These are phyloP conservation scores for Cololabis saira DNA, from an alignment of 2,113 vertebrate genomes.

Conservation along the genomic window DNA sequence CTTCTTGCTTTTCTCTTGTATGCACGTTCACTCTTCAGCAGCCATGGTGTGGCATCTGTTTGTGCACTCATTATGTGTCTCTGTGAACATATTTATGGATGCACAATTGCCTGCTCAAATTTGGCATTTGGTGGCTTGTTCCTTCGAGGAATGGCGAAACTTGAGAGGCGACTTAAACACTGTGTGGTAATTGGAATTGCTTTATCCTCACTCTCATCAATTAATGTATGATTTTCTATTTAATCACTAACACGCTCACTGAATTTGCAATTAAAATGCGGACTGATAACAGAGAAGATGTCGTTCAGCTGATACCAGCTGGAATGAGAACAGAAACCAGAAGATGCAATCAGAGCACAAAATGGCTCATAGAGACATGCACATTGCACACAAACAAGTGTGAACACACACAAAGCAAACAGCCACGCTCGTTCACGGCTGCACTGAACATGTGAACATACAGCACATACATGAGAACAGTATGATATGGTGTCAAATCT, in stretches of 20 bases:
- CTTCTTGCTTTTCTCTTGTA: conserved; percentile 28
- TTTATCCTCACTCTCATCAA: conserved; percentile 88
- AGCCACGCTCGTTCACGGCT: conserved; percentile 23
- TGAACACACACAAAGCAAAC: conserved; percentile 43
- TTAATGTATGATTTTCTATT: conserved; percentile 89
- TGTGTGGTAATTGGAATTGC: conserved; percentile 84
- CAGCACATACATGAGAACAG: conserved; percentile 20
- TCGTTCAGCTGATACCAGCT: conserved; percentile 84
- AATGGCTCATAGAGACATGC: conserved; percentile 52
- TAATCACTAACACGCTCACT: conserved; percentile 84
- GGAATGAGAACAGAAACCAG: conserved; percentile 79
- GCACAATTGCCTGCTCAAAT: conserved; percentile 62
- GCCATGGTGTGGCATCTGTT: conserved; percentile 21
- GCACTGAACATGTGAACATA: conserved; percentile 13
- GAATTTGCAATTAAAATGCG: conserved; percentile 88
- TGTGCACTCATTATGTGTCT: conserved; percentile 21
- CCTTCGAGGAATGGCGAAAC: conserved; percentile 79
- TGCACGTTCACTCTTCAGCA: conserved; percentile 42
- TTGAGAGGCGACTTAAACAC: conserved; percentile 83
- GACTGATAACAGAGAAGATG: conserved; percentile 84
- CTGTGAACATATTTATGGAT: conserved; percentile 54
- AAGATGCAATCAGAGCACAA: conserved; percentile 79
- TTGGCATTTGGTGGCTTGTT: conserved; percentile 69
- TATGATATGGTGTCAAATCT: conserved; percentile 36
- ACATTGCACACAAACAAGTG: conserved; percentile 60